Base-by-base conservation (phyloP, 1,140 invertebrate genomes). In the Nilaparvata lugens region DNA sequence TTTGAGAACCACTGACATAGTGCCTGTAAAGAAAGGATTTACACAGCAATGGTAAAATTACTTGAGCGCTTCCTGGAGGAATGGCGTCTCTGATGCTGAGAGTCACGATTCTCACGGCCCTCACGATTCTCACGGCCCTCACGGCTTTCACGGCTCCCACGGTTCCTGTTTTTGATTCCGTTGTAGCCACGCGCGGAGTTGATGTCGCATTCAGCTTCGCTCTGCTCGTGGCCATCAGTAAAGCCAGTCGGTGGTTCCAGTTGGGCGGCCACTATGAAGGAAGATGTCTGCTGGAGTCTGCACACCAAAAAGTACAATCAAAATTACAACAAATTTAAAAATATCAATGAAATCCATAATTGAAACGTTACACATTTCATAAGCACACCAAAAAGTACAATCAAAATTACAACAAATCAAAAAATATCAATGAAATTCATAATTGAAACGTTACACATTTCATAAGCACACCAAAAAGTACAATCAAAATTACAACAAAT, bases 171-270 rank as follows among this genome's bases (percentile, higher is more conserved):
- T 25, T 23, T 38, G 35, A 42, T 42, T 35, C 13, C 31, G 7
- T 67, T 66, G 19, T 62, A 59, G 40, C 62, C 25, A n/a, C 59
- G 43, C 23, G 66, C 52, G 0, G 66, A 57, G n/a, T 70, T 64
- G 28, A 66, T 65, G 56, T 71, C 69, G 38, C 69, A 69, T 60
- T 69, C 69, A 0, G 67, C 67, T 55, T 69, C 69, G 40, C 66
- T 69, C n/a, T 64, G 57, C 52, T 70, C 70, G 18, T 62, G 60
- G 13, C 53, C 52, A 59, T 71, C 69, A 11, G 68, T 65, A 61
- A 71, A 71, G n/a, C 68, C 66, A 16, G 56, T 64, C 16, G 70
- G 70, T 11, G 70, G 70, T 13, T 67, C 64, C 14, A 69, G 60
- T n/a, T 56, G 58, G n/a, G 61, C 56, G n/a, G 65, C 23, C 51